Conservation (phyloP, 2,888 invertebrate species). For the Blomia tropicalis region DNA sequence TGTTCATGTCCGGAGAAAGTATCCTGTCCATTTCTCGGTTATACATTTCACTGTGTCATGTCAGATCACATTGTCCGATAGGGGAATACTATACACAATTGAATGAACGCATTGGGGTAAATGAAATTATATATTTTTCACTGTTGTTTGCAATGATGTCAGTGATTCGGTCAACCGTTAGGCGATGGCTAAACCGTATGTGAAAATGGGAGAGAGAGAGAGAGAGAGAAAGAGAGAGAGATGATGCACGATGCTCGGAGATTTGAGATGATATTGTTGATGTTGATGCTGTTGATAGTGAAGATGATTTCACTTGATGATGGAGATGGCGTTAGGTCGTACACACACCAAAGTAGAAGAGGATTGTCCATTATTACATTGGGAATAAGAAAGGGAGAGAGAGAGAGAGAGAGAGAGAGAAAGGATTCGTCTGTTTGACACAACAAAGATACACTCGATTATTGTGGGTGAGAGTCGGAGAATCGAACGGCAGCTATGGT, state of each 20-base stretch:
- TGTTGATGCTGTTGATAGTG: neutral
- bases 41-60: neutral
- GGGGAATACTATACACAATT: neutral
- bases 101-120: neutral
- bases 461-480: neutral
- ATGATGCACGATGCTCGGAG: too few species aligned
- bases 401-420: neutral
- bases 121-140: too few species aligned
- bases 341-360: too few species aligned
- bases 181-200: neutral
- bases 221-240: too few species aligned
- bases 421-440: too few species aligned
- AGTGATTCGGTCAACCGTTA: neutral
- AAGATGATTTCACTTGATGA: neutral
- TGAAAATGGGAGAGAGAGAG: too few species aligned
- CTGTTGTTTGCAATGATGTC: too few species aligned
- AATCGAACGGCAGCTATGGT: too few species aligned
- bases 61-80: neutral
- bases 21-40: neutral
- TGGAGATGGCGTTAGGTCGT: too few species aligned
- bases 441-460: too few species aligned
- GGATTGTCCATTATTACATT: too few species aligned
- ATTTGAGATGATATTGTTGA: neutral
- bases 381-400: neutral
- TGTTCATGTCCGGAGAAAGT: conserved; percentile 9